Evolutionary conservation across 1,140 invertebrate genomes (phyloP).

Genomic region (Acromyrmex charruanus): DNA sequence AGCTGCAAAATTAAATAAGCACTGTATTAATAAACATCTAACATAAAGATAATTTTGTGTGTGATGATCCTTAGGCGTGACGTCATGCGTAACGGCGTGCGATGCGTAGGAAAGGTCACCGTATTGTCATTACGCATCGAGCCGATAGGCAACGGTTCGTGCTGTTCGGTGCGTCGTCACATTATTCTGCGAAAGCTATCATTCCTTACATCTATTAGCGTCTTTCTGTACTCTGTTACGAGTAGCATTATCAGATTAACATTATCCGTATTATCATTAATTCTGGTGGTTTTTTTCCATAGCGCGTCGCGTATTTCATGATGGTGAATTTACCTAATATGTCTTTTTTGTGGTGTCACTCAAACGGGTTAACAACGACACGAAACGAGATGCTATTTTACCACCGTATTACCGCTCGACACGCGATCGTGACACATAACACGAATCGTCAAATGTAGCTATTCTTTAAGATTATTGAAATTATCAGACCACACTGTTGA

Average conservation of each 20-base stretch:
- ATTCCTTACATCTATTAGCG: not conserved
- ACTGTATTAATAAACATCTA: too few species aligned
- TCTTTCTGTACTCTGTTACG: not conserved
- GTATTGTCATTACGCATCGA: too few species aligned
- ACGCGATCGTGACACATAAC: conserved; percentile 5
- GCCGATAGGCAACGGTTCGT: too few species aligned
- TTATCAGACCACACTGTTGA: not conserved
- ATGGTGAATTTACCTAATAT: not conserved
- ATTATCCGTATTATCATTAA: not conserved
- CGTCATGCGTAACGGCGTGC: too few species aligned
- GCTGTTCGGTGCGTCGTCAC: not conserved
- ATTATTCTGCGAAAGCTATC: not conserved
- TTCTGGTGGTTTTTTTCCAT: not conserved
- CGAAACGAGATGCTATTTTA: not conserved
- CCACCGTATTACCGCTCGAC: not conserved
- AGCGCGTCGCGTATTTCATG: not conserved
- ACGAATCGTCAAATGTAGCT: not conserved
- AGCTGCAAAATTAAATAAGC: too few species aligned
- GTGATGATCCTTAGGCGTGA: too few species aligned
- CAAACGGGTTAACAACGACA: not conserved
- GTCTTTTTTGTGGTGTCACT: not conserved
- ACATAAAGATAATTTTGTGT: too few species aligned
- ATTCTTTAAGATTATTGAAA: not conserved
- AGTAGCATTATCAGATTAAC: not conserved
- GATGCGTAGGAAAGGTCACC: too few species aligned